phyloP scores from a whole-genome alignment of 1,140 invertebrate species.

The Drosophila albomicans region DNA sequence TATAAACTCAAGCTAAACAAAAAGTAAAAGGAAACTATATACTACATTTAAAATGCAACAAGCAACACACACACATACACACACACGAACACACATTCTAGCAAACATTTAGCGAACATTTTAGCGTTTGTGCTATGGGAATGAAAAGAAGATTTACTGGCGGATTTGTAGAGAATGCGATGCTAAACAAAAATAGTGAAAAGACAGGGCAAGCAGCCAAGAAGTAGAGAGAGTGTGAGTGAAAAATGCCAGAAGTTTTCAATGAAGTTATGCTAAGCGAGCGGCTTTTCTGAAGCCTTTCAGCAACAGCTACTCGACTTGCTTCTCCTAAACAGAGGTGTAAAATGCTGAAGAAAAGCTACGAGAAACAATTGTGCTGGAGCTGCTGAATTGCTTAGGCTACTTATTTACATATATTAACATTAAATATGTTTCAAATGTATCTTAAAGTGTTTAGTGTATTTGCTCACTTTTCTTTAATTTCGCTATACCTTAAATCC shows the following conservation, averaged over 20 bases:
- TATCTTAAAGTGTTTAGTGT: too few species aligned
- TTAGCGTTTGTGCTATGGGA: constrained; percentile 34
- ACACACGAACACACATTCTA: constrained; percentile 21
- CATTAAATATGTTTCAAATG: too few species aligned
- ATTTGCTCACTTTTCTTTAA: too few species aligned
- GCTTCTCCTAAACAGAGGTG: neutral
- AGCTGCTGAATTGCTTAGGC: too few species aligned
- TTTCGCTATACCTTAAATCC: too few species aligned
- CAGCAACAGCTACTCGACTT: constrained; percentile 2
- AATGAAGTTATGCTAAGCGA: constrained; percentile 27
- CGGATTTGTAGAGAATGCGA: constrained; percentile 29
- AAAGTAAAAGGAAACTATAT: constrained; percentile 57
- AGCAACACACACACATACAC: constrained; percentile 24
- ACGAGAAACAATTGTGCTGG: too few species aligned
- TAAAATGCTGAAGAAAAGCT: neutral
- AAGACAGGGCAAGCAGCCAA: neutral
- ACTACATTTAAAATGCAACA: constrained; percentile 59
- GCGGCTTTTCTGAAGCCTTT: constrained; percentile 30
- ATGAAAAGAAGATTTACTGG: constrained; percentile 38
- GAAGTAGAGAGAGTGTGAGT: neutral
- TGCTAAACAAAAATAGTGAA: constrained; percentile 11
- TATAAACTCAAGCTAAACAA: constrained; percentile 46
- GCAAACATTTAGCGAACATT: constrained; percentile 42
- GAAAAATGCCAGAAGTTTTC: constrained; percentile 19
- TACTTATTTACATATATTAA: too few species aligned